Conservation (phyloP, 2,797 vertebrate species). For the Leontocebus nigricollis region DNA sequence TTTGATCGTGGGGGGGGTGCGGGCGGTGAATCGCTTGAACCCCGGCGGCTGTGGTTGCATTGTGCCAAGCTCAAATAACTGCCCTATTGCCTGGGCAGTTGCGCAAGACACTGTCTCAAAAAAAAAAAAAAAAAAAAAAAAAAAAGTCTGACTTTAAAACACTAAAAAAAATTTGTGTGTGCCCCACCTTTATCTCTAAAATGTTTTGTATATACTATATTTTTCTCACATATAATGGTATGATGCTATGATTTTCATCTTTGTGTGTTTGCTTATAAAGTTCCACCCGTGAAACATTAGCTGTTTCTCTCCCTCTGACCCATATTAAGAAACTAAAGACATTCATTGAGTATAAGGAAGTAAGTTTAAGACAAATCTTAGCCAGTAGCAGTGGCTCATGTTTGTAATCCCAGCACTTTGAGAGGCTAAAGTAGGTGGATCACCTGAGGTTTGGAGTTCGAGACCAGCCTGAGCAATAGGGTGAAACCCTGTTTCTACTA, state of each 20-base stretch:
- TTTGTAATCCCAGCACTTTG: too few species aligned
- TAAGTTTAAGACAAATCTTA: not conserved
- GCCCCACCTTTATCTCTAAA: too few species aligned
- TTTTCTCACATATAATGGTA: not conserved
- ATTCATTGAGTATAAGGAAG: not conserved
- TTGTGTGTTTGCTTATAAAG: not conserved
- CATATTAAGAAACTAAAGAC: not conserved
- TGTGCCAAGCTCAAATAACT: not conserved
- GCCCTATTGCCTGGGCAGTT: not conserved
- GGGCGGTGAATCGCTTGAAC: not conserved
- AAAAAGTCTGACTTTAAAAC: not conserved
- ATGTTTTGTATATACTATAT: not conserved
- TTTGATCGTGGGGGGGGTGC: too few species aligned
- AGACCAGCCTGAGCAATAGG: too few species aligned
- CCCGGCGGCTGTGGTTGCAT: not conserved
- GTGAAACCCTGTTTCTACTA: too few species aligned
- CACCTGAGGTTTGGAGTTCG: too few species aligned
- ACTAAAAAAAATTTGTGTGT: too few species aligned
- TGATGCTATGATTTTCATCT: not conserved
- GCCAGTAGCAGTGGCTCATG: too few species aligned
- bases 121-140: not conserved
- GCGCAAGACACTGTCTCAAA: not conserved
- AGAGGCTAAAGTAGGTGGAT: too few species aligned
- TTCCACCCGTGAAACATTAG: not conserved
- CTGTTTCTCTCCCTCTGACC: not conserved